phyloP scores from a whole-genome alignment of 2,113 vertebrate genomes.

The Eubucco bourcierii region DNA sequence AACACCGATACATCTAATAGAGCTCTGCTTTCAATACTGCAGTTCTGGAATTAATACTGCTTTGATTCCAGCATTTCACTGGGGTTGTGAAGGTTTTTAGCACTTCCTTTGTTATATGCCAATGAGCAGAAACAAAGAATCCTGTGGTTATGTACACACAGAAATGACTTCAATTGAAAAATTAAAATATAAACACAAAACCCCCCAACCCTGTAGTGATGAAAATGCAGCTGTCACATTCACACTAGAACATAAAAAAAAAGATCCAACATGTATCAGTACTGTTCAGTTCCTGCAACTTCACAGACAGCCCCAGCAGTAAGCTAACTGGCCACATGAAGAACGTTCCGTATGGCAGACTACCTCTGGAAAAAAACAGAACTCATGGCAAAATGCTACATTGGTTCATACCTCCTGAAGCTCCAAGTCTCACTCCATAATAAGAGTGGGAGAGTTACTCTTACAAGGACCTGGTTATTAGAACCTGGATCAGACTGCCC shows the following conservation, averaged over 20 bases:
- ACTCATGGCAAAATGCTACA: not conserved
- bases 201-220: not conserved
- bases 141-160: not conserved
- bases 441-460: accelerated
- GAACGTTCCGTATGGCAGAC: not conserved
- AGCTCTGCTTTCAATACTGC: not conserved
- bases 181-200: not conserved
- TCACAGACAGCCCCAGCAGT: not conserved
- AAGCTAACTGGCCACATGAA: not conserved
- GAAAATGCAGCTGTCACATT: not conserved
- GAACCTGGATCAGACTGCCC: not conserved
- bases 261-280: not conserved
- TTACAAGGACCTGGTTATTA: not conserved
- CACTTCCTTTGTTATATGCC: not conserved
- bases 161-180: not conserved
- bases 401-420: not conserved
- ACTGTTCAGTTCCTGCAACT: not conserved
- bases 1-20: not conserved
- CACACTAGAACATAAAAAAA: not conserved
- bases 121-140: not conserved
- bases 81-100: not conserved
- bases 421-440: not conserved
- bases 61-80: not conserved
- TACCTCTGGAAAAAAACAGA: not conserved
- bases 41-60: not conserved